Evolutionary conservation across 2,113 vertebrate species (phyloP), one percentile per base, ranked within the genome.

Genomic region (Cryptotis parvus): DNA sequence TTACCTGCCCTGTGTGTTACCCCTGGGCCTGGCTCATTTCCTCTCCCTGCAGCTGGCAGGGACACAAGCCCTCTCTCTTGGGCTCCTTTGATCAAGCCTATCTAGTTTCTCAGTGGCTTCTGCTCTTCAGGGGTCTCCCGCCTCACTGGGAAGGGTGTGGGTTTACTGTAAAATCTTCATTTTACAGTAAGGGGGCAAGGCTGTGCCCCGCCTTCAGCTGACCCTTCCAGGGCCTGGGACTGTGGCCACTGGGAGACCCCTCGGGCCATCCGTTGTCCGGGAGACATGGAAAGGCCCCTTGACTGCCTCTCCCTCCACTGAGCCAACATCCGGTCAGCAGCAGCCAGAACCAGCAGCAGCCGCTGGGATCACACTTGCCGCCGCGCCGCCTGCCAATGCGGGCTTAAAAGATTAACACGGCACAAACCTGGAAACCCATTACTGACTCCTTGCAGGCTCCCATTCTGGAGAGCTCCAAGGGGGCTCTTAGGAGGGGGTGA

Each of bases 191-290:
- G 10, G 58, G 3, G 20, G 8, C 29, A 45, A 63, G 65, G 26
- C n/a, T 27, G 1, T 3, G 6, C 7, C 49, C 20, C 24, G 5
- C 1, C 11, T 15, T 4, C 3, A 27, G 1, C 18, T 39, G 74
- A 26, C 29, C n/a, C 61, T 49, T 41, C 69, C 0, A 0, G n/a
- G 14, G 6, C 31, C 35, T 41, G 31, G 29, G 18, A 66, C 72
- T 8, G 66, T 27, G 80, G 63, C 27, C 16, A 2, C 55, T 43
- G 27, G 49, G 20, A 65, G 16, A 22, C 68, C 15, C 37, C 66
- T 52, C 35, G 68, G 29, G 74, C n/a, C 18, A 45, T 22, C 1
- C 8, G 9, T 1, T 83, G 14, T 79, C 85, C 26, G 18, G 8
- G 55, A 24, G 20, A 58, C 18, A 24, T 58, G 22, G 6, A 4